phyloP scores from a whole-genome alignment of 2,113 vertebrate genomes.

The Pampusana beccarii region DNA sequence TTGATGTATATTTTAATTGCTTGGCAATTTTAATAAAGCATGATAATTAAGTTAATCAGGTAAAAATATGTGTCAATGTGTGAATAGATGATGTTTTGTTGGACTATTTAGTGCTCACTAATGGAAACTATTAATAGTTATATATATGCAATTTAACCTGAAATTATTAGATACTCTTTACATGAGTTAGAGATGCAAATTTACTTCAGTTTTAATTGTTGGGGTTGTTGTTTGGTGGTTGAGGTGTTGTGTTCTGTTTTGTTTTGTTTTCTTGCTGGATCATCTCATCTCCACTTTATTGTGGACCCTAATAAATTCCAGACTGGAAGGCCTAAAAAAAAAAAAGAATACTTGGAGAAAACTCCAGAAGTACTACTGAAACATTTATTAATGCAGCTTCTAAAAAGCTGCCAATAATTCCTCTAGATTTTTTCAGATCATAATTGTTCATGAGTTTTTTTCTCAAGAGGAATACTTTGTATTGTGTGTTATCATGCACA shows the following conservation, averaged over 20 bases:
- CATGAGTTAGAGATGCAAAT: not conserved
- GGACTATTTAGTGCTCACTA: not conserved
- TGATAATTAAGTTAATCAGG: constrained; percentile 23
- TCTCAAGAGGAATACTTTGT: not conserved
- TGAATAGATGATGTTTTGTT: not conserved
- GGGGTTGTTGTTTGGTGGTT: not conserved
- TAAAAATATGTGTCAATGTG: not conserved
- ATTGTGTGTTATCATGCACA: not conserved
- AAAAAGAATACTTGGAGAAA: not conserved
- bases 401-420: not conserved
- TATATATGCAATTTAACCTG: not conserved
- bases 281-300: not conserved
- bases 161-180: not conserved
- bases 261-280: not conserved
- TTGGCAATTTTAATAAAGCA: not conserved
- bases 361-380: not conserved
- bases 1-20: constrained; percentile 1
- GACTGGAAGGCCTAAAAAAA: not conserved
- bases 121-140: not conserved
- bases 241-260: not conserved
- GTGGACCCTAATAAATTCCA: not conserved
- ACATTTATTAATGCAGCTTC: not conserved
- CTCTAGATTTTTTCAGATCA: not conserved
- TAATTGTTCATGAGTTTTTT: not conserved
- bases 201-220: not conserved